These are phyloP conservation scores for Pithys albifrons DNA, from an alignment of 2,113 vertebrate genomes.

Conservation along the genomic window DNA sequence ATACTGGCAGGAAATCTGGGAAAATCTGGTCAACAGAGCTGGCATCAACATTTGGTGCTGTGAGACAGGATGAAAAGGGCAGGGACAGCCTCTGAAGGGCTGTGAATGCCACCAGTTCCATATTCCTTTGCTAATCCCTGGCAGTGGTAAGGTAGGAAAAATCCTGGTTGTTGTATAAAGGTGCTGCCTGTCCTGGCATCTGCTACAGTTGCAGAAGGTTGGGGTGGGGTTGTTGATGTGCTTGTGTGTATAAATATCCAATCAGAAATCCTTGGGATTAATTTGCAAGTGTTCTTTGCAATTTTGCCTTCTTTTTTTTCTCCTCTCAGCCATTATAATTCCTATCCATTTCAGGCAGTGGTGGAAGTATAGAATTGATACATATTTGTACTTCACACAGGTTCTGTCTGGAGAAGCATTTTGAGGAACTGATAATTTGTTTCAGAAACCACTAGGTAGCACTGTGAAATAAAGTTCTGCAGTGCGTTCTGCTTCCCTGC, in stretches of 20 bases:
- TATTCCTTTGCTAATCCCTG: background rate
- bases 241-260: background rate
- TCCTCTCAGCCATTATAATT: rapidly evolving
- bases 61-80: background rate
- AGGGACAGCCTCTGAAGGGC: background rate
- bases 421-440: background rate
- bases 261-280: background rate
- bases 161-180: background rate
- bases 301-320: rapidly evolving
- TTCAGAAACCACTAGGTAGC: constrained; percentile 64
- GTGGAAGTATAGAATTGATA: background rate
- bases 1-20: background rate
- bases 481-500: background rate
- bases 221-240: background rate
- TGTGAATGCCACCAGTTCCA: rapidly evolving
- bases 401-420: background rate
- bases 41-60: background rate
- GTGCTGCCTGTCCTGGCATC: background rate
- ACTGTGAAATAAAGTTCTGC: constrained; percentile 61
- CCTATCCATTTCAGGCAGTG: background rate
- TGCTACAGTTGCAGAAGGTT: background rate
- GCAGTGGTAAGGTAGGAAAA: background rate
- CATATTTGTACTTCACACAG: rapidly evolving
- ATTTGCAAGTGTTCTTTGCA: rapidly evolving
- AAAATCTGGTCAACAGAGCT: background rate